A percentile compares a stretch with the other conserved stretches of the same genome.
Evolutionary conservation across 1,140 invertebrate species (phyloP).

Genomic region (Calosoma granatense): DNA sequence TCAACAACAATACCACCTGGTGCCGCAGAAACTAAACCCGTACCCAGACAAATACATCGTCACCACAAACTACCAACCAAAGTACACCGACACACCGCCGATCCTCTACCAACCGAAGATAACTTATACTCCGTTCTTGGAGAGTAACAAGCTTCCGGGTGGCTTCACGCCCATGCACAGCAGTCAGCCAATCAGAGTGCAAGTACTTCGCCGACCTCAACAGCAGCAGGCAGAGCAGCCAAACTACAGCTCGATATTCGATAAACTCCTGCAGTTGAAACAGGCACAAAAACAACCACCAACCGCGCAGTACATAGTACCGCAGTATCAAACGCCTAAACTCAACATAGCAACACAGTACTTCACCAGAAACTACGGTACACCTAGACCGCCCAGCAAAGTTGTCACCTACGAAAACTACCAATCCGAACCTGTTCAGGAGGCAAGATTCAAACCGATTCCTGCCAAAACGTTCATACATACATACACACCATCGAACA

Average conservation of each 20-base stretch:
- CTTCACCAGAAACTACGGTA: neutral
- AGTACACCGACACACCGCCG: neutral
- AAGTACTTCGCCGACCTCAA: neutral
- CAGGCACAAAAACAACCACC: slow-evolving; percentile 17
- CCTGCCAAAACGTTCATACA: slow-evolving; percentile 28
- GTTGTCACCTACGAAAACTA: neutral
- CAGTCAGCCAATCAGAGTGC: neutral
- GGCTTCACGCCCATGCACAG: slow-evolving; percentile 25
- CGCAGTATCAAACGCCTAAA: neutral
- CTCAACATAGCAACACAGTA: neutral
- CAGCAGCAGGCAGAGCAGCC: slow-evolving; percentile 14
- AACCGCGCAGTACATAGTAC: neutral
- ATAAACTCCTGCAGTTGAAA: slow-evolving; percentile 30
- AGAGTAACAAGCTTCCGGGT: slow-evolving; percentile 31
- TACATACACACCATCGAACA: slow-evolving; percentile 28
- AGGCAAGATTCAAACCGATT: slow-evolving; percentile 14
- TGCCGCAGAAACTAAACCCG: neutral
- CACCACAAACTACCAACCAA: slow-evolving; percentile 5
- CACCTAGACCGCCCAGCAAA: neutral
- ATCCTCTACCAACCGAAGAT: slow-evolving; percentile 16
- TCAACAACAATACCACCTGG: neutral
- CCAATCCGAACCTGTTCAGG: too few species aligned
- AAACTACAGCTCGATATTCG: slow-evolving; percentile 30
- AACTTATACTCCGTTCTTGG: slow-evolving; percentile 28
- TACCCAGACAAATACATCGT: slow-evolving; percentile 7